A percentile compares a stretch with the other conserved stretches of the same genome.
These are phyloP conservation scores for Oryzias celebensis DNA, from an alignment of 2,113 vertebrate genomes.

Conservation along the genomic window DNA sequence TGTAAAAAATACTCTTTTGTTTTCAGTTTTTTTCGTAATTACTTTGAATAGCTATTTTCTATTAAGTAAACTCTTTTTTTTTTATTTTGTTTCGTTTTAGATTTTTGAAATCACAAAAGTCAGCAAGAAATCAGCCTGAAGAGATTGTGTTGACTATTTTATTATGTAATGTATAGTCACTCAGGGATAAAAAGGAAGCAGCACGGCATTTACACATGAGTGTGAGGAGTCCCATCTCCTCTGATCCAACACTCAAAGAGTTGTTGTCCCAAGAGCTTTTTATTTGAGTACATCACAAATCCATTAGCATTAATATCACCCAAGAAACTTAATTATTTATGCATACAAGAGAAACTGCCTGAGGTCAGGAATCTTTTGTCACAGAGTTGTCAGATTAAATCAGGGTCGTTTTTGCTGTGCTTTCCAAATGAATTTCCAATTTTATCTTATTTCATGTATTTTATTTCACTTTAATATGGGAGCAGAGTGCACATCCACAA, in stretches of 20 bases:
- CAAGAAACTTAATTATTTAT: constrained; percentile 50
- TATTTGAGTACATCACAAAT: constrained; percentile 64
- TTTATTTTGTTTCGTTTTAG: constrained; percentile 7
- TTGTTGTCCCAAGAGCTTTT: constrained; percentile 50
- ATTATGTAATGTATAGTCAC: constrained; percentile 41
- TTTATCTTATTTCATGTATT: background rate
- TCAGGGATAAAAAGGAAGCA: constrained; percentile 24
- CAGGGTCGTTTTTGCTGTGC: background rate
- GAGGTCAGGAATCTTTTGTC: constrained; percentile 38
- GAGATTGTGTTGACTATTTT: constrained; percentile 53
- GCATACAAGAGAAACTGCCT: constrained; percentile 37
- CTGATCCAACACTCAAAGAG: constrained; percentile 59
- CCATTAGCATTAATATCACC: constrained; percentile 67
- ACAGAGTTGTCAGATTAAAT: constrained; percentile 18
- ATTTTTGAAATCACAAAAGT: background rate
- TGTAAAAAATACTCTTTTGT: background rate
- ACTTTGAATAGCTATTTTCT: background rate
- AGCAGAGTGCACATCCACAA: background rate
- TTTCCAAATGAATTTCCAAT: background rate
- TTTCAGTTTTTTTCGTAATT: background rate
- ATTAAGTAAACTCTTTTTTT: background rate
- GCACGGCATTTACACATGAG: constrained; percentile 61
- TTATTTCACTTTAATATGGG: background rate
- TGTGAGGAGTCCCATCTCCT: constrained; percentile 66
- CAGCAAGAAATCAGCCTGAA: constrained; percentile 18